phyloP scores from a whole-genome alignment of 2,113 vertebrate genomes.

The Hippolais icterina region DNA sequence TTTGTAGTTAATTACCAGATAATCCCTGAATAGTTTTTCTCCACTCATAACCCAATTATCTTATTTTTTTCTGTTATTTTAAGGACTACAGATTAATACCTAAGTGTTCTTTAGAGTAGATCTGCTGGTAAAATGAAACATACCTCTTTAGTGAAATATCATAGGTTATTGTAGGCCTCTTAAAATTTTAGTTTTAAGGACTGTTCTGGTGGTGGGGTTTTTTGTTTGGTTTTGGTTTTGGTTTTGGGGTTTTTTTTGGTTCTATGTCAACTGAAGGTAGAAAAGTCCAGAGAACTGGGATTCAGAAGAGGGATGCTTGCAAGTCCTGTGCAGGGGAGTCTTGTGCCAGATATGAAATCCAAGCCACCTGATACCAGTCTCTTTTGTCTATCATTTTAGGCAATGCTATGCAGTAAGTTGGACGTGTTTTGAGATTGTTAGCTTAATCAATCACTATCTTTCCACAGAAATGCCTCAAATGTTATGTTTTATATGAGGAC shows the following conservation, averaged over 20 bases:
- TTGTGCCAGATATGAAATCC: neutral
- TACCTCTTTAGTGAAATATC: neutral
- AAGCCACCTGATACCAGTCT: neutral
- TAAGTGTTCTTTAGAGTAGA: neutral
- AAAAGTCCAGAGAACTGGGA: neutral
- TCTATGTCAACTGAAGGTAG: neutral
- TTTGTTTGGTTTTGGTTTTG: too few species aligned
- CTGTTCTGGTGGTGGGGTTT: neutral
- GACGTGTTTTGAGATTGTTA: neutral
- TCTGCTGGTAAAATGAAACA: neutral
- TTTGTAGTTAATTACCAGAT: neutral
- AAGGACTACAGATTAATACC: neutral
- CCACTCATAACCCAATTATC: neutral
- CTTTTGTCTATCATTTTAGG: neutral
- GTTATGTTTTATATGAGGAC: neutral
- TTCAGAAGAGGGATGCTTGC: neutral
- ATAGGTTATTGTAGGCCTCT: neutral
- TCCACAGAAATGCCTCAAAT: neutral
- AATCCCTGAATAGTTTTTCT: neutral
- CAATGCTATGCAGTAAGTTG: neutral
- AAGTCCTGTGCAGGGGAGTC: neutral
- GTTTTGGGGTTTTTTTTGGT: too few species aligned
- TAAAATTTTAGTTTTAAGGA: neutral
- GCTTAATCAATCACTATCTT: neutral
- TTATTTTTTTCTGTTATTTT: neutral